Conservation (phyloP, 2,797 vertebrate genomes). For the Mallotus villosus region DNA sequence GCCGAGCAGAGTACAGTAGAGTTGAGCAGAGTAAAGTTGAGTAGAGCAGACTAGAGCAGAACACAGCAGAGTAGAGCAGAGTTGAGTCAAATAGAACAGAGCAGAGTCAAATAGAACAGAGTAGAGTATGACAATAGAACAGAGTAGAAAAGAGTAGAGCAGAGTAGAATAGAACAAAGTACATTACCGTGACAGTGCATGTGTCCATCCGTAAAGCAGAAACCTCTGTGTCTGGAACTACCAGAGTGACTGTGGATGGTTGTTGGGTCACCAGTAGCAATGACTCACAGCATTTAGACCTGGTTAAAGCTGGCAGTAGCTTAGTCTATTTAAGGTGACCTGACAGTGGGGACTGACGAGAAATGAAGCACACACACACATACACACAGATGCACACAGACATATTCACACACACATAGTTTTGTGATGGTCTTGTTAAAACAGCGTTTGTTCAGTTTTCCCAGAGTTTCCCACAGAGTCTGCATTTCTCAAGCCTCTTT, state of each 20-base stretch:
- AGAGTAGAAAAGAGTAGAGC: too few species aligned
- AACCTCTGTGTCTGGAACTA: too few species aligned
- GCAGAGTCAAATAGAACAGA: too few species aligned
- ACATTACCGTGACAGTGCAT: background rate
- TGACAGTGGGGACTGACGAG: background rate
- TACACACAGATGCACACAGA: slow-evolving; percentile 2
- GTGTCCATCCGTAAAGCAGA: too few species aligned
- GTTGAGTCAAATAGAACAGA: too few species aligned
- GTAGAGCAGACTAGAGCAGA: background rate
- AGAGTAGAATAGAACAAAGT: slow-evolving; percentile 53
- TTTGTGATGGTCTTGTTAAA: slow-evolving; percentile 54
- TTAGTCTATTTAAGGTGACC: background rate
- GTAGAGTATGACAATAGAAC: background rate
- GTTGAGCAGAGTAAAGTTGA: slow-evolving; percentile 60
- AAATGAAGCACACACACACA: slow-evolving; percentile 31
- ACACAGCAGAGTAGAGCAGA: slow-evolving; percentile 29
- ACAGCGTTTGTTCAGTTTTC: too few species aligned
- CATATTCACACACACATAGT: slow-evolving; percentile 29
- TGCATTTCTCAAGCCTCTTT: too few species aligned
- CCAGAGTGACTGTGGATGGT: too few species aligned
- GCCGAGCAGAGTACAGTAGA: background rate
- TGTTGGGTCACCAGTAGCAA: slow-evolving; percentile 25
- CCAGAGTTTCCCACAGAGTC: too few species aligned
- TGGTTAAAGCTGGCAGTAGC: background rate
- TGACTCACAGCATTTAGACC: slow-evolving; percentile 59